Conservation (phyloP, 2,113 vertebrate genomes). For the Hemiprocne comata region DNA sequence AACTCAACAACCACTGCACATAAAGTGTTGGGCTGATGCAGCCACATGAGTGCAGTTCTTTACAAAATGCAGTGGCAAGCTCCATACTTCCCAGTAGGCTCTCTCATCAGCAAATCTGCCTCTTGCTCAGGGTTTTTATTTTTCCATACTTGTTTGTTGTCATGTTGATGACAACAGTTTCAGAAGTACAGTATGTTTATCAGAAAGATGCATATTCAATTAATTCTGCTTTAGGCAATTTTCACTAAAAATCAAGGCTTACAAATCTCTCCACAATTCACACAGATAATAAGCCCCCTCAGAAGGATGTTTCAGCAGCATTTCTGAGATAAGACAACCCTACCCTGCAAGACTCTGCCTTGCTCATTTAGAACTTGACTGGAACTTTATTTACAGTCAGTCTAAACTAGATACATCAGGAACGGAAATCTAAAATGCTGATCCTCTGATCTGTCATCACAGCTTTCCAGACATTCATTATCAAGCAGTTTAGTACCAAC, state of each 20-base stretch:
- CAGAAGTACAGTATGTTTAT: constrained; percentile 63
- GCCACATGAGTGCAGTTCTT: constrained; percentile 18
- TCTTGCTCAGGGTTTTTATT: constrained; percentile 32
- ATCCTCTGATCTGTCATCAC: constrained; percentile 45
- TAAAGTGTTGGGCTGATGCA: neutral
- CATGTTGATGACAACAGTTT: constrained; percentile 63
- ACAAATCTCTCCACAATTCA: constrained; percentile 59
- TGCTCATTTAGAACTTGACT: constrained; percentile 55
- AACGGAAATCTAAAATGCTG: constrained; percentile 41
- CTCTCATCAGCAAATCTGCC: constrained; percentile 6
- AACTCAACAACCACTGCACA: neutral
- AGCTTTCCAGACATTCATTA: constrained; percentile 35
- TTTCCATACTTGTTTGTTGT: constrained; percentile 46
- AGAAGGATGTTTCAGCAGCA: constrained; percentile 43
- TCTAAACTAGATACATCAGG: constrained; percentile 26
- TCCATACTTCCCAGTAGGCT: neutral
- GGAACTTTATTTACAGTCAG: constrained; percentile 53
- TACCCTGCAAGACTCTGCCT: constrained; percentile 34
- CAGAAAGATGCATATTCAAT: constrained; percentile 73
- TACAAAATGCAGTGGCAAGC: neutral
- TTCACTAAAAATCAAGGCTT: constrained; percentile 66
- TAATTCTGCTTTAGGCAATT: constrained; percentile 66
- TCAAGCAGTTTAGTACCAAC: constrained; percentile 16
- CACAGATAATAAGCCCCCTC: constrained; percentile 50
- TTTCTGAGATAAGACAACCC: constrained; percentile 32